Conservation (phyloP, 2,797 vertebrate species). For the Pitangus sulphuratus region DNA sequence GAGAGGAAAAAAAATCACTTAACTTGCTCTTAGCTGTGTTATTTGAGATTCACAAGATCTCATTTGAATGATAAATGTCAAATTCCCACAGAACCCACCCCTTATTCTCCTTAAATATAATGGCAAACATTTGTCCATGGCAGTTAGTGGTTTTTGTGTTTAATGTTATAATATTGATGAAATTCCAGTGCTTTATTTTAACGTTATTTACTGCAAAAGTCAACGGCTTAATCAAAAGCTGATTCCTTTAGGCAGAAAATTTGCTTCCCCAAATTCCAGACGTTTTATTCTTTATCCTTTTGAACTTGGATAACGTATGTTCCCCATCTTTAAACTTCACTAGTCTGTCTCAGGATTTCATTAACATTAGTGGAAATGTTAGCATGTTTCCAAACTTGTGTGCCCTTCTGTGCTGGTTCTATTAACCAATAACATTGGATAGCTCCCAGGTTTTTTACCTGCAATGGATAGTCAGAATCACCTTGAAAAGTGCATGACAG, state of each 20-base stretch:
- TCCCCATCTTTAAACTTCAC: background rate
- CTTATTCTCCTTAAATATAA: constrained; percentile 42
- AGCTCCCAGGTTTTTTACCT: background rate
- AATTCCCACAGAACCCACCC: background rate
- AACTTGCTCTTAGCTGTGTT: constrained; percentile 29
- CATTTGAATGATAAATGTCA: constrained; percentile 53
- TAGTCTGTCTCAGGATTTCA: background rate
- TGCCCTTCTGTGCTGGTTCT: background rate
- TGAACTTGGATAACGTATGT: background rate
- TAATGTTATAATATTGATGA: constrained; percentile 31
- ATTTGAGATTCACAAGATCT: constrained; percentile 33
- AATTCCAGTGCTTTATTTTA: constrained; percentile 21
- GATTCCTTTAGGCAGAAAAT: background rate
- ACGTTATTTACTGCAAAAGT: constrained; percentile 20
- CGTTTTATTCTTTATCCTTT: background rate
- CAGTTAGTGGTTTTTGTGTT: background rate
- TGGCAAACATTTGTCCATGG: constrained; percentile 19
- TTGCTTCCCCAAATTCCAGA: background rate
- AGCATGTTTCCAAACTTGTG: background rate
- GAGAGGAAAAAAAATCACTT: background rate
- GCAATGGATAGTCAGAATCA: background rate
- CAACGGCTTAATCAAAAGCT: constrained; percentile 17
- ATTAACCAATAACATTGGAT: background rate
- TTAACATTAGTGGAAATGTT: background rate
- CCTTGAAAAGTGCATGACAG: background rate